Base-by-base conservation (phyloP, 2,797 vertebrate species). In the Diceros bicornis region DNA sequence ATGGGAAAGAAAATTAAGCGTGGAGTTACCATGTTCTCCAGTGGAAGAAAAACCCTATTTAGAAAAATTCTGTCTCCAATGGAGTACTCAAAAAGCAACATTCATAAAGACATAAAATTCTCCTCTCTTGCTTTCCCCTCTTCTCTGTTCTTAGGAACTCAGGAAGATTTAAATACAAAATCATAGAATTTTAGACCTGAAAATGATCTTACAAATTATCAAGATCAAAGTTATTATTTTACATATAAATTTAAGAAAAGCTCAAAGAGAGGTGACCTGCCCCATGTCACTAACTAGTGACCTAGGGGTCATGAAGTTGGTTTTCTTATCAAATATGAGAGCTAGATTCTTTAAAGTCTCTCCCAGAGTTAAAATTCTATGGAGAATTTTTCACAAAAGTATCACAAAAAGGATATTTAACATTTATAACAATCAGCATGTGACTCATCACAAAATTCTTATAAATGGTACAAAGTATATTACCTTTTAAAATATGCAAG, bases 381-480 rank as follows among this genome's bases (percentile, higher is more conserved):
- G 59, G 20, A 96, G 71, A 96, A 37, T 37, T 85, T 96, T 88
- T 52, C 79, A 97, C 44, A 88, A 62, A 91, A 86, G 66, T 72
- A 84, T 94, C 93, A 97, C 75, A 88, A 95, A 96, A 96, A 89
- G 44, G 29, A 37, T 95, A 94, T 71, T 96, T 92, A 95, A 96
- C 47, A 88, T 52, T 81, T 91, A 41, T 52, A 97, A 92, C 13
- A 94, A 93, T 34, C 55, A 90, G 82, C 61, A 64, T 57, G 71
- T 59, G 47, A 94, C 74, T 96, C n/a, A 87, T 87, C 93, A 93
- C 66, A 82, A 97, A 97, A 94, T 92, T 88, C 78, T 95, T 81
- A 72, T 50, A 97, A 97, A 94, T 93, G 86, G 50, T 96, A 97
- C 78, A 96, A 97, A 97, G 74, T 95, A 68, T 89, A 66, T 91